Evolutionary conservation across 23 tunicate genomes (phyloP).

Genomic region (Styela plicata): DNA sequence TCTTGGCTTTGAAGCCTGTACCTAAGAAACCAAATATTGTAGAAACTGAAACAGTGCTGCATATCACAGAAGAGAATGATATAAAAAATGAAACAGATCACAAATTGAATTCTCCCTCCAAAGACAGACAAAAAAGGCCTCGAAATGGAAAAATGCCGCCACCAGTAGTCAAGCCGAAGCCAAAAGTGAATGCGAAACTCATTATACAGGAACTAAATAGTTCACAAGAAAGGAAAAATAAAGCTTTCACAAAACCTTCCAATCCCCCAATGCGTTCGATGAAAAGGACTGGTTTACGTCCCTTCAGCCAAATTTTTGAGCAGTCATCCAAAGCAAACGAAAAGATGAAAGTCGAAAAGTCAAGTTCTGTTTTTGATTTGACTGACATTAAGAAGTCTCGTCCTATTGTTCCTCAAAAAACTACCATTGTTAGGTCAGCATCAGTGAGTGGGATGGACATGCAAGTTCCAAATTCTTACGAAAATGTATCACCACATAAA

Average conservation of each 20-base stretch:
- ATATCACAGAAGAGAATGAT: neutral
- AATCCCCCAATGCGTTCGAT: neutral
- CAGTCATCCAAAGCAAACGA: neutral
- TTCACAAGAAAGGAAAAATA: neutral
- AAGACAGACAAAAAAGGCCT: neutral
- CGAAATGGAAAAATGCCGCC: neutral
- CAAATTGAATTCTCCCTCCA: neutral
- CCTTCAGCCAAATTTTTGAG: neutral
- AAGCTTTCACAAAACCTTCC: neutral
- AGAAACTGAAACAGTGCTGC: neutral
- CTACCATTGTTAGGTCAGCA: neutral
- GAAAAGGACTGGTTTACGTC: neutral
- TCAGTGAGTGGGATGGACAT: neutral
- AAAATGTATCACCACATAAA: neutral
- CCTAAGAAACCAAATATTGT: neutral
- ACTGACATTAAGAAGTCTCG: neutral
- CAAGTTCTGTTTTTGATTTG: neutral
- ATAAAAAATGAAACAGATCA: neutral
- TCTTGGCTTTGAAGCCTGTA: neutral
- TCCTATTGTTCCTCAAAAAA: neutral
- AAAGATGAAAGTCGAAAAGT: neutral
- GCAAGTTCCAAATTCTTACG: neutral
- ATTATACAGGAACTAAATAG: neutral
- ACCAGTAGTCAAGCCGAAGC: neutral
- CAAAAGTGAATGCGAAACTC: neutral